phyloP scores from a whole-genome alignment of 2,113 vertebrate genomes.

The Apaloderma vittatum region DNA sequence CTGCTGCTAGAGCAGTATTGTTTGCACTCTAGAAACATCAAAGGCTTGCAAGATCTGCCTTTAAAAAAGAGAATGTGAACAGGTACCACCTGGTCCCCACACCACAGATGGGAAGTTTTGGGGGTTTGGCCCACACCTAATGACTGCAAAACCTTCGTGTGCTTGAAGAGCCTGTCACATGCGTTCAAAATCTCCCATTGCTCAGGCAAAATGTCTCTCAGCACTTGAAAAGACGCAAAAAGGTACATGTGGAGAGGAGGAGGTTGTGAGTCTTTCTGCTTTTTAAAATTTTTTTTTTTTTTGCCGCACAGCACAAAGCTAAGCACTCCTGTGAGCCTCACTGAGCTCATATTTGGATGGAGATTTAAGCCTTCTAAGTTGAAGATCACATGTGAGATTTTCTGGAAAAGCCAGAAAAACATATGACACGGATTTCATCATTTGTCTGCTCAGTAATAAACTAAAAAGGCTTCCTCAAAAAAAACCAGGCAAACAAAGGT shows the following conservation, averaged over 20 bases:
- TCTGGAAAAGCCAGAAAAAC: conserved; percentile 32
- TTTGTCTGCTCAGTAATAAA: neutral
- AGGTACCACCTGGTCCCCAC: neutral
- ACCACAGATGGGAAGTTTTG: neutral
- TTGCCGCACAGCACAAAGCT: neutral
- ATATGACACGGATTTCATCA: neutral
- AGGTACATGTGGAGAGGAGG: neutral
- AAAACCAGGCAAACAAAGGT: neutral
- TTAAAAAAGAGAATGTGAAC: neutral
- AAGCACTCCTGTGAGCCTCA: neutral
- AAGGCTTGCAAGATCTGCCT: neutral
- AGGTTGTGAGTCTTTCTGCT: neutral
- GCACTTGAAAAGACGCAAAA: neutral
- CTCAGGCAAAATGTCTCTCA: neutral
- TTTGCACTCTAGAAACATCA: conserved; percentile 35
- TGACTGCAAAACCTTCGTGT: neutral
- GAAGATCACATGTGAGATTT: conserved; percentile 12
- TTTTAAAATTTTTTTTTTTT: neutral
- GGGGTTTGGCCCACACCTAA: neutral
- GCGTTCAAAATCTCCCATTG: rapidly evolving
- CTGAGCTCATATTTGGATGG: neutral
- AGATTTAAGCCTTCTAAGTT: conserved; percentile 4
- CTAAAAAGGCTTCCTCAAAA: neutral
- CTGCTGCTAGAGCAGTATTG: neutral
- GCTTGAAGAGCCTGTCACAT: neutral